These are phyloP conservation scores for Hycleus cichorii DNA, from an alignment of 1,140 invertebrate species.

Conservation along the genomic window DNA sequence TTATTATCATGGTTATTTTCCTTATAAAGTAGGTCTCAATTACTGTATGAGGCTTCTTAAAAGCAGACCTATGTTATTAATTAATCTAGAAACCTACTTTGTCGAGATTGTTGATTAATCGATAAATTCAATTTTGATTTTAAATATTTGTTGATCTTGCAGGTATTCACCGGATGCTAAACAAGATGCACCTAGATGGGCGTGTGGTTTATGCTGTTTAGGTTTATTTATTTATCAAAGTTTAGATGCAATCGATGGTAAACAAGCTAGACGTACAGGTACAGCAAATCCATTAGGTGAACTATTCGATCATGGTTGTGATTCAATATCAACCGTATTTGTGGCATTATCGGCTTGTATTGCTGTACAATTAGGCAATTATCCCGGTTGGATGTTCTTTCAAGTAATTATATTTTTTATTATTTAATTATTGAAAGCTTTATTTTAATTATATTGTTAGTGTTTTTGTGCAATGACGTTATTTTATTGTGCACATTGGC, in stretches of 20 bases:
- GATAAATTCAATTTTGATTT: neutral
- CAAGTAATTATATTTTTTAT: constrained; percentile 46
- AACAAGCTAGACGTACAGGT: constrained; percentile 93
- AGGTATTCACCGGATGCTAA: constrained; percentile 59
- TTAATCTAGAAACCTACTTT: too few species aligned
- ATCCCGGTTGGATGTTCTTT: constrained; percentile 91
- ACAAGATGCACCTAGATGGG: constrained; percentile 81
- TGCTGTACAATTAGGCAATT: constrained; percentile 82
- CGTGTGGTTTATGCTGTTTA: constrained; percentile 82
- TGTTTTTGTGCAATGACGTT: constrained; percentile 88
- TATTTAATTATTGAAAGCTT: neutral
- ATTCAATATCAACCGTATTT: constrained; percentile 94
- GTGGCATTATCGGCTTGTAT: constrained; percentile 90
- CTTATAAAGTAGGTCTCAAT: too few species aligned
- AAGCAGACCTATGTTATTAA: too few species aligned
- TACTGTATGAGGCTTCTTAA: too few species aligned
- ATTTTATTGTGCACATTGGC: constrained; percentile 99
- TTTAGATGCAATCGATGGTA: constrained; percentile 98
- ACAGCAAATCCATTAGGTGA: constrained; percentile 91
- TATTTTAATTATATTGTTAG: constrained; percentile 42
- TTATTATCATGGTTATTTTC: too few species aligned
- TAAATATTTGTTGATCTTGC: constrained; percentile 13
- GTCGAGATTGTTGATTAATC: too few species aligned
- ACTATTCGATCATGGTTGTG: constrained; percentile 99
- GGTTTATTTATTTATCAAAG: constrained; percentile 98